Evolutionary conservation across 1,140 invertebrate genomes (phyloP), one percentile per base, ranked within the genome.

Genomic region (Arion vulgaris): DNA sequence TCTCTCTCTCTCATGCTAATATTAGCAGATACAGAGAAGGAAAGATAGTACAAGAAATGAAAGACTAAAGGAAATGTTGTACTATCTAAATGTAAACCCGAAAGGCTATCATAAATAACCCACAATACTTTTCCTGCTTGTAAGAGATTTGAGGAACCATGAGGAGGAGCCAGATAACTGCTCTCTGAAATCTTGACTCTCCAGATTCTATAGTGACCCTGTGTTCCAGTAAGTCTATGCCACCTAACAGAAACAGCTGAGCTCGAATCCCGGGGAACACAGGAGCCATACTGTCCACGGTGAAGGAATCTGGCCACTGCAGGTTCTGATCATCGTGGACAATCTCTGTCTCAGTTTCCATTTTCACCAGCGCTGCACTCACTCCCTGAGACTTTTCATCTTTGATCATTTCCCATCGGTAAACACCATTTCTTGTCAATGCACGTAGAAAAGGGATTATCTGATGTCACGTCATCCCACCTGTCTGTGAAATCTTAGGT

Each of bases 391-490:
- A 11, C 7, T 17, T 1, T 7, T 2, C 38, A 23, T 78, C 51
- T 9, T 66, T 34, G 11, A 7, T n/a, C 4, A 78, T 19, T 4
- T 78, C 57, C 76, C 76, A 78, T 36, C 28, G 57, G 57, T 78
- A 78, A 28, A 78, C 76, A 19, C 49, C 53, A 34, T 78, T 66
- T 57, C 36, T 45, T 26, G 13, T 28, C 51, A 78, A 39, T 23
- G 51, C 17, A 49, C 76, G 53, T 62, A 78, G 38, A 57, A 78
- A 26, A 78, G 53, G 38, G 26, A 62, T 9, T 66, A 4, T 15
- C 9, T 78, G n/a, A 2, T 51, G 76, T 78, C n/a, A 78, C 5
- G 57, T 78, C 76, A 78, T 78, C 7, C 76, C 76, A 7, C 76
- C 76, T 2, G 76, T 78, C 38, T 78, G 76, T 17, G 76, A 78